Conservation (phyloP, 2,888 invertebrate genomes). For the Kryphioiulus occultus region DNA sequence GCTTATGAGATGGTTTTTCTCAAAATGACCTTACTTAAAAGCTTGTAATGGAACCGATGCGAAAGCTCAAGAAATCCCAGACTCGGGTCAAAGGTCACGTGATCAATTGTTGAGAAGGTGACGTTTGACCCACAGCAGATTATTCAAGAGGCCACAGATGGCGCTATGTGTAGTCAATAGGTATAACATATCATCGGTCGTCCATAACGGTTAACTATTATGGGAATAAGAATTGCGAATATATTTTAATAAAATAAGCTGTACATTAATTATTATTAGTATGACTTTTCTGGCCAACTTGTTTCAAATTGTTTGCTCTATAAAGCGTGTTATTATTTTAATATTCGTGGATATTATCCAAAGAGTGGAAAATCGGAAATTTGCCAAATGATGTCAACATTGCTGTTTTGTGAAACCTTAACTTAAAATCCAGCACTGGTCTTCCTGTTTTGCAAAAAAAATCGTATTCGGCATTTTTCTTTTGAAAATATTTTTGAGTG, state of each 20-base stretch:
- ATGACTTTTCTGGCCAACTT: not conserved
- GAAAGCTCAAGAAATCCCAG: not conserved
- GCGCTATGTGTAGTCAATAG: too few species aligned
- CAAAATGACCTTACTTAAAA: not conserved
- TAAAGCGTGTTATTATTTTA: not conserved
- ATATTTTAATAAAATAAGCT: too few species aligned
- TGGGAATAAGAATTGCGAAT: too few species aligned
- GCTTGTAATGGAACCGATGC: not conserved
- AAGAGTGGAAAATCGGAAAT: too few species aligned
- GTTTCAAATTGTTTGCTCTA: not conserved
- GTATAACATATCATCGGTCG: too few species aligned
- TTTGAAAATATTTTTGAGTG: too few species aligned
- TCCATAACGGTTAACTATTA: too few species aligned
- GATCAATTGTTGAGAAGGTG: not conserved
- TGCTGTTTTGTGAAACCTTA: too few species aligned
- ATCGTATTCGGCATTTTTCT: too few species aligned
- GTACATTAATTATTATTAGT: not conserved
- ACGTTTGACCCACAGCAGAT: not conserved
- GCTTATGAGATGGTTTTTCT: not conserved
- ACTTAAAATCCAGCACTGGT: too few species aligned
- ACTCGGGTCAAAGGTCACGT: not conserved
- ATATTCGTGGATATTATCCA: too few species aligned
- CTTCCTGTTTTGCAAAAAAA: too few species aligned
- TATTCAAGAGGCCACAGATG: not conserved
- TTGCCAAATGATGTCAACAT: not conserved